A percentile compares a stretch with the other conserved stretches of the same genome.
Conservation (phyloP, 2,113 vertebrate genomes). For the Chaenogobius annularis region DNA sequence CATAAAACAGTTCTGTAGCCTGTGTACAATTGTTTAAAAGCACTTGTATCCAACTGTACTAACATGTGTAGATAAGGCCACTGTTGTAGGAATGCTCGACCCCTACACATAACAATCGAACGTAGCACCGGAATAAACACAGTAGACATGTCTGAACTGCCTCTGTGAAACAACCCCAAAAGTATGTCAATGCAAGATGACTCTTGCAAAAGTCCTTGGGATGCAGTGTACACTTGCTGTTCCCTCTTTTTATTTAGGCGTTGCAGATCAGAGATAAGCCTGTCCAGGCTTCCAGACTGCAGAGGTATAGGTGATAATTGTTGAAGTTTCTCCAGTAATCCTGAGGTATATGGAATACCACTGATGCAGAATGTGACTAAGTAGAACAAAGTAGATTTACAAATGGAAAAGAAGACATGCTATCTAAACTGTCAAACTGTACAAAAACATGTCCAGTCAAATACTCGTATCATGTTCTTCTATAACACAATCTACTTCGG, state of each 20-base stretch:
- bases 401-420: constrained; percentile 69
- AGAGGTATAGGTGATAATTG: constrained; percentile 83
- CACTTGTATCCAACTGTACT: constrained; percentile 42
- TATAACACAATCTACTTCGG: constrained; percentile 93
- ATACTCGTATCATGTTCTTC: constrained; percentile 88
- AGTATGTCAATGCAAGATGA: constrained; percentile 3
- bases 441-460: constrained; percentile 96
- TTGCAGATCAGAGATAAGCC: constrained; percentile 28
- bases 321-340: constrained; percentile 88
- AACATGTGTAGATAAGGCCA: constrained; percentile 56
- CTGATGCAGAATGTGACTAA: constrained; percentile 87
- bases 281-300: constrained; percentile 75
- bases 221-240: constrained; percentile 70
- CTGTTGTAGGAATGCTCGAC: constrained; percentile 46
- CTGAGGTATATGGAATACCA: constrained; percentile 91
- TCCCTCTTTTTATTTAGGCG: constrained; percentile 34
- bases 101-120: constrained; percentile 38
- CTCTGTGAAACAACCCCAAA: constrained; percentile 13
- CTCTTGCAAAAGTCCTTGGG: constrained; percentile 64
- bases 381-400: constrained; percentile 71
- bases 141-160: constrained; percentile 43
- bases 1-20: constrained; percentile 34
- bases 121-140: constrained; percentile 65
- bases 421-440: constrained; percentile 80
- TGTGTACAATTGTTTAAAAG: constrained; percentile 43